Base-by-base conservation (phyloP, 2,888 invertebrate species). In the Cosmorhoe ocellata region DNA sequence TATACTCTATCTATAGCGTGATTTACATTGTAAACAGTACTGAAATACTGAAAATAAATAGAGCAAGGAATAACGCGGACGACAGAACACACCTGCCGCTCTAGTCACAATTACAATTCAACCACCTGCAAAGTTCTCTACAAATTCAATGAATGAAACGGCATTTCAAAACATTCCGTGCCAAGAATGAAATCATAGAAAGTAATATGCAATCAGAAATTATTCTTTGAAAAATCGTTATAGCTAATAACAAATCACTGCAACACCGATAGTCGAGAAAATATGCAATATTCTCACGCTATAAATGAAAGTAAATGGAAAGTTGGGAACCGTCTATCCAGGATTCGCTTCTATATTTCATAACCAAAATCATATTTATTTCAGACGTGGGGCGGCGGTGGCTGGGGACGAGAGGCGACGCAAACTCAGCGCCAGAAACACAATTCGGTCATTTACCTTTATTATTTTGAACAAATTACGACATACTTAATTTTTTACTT, bases 311-410 rank as follows among this genome's bases (percentile, higher is more conserved):
- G 41, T 38, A 27, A 40, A 42, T 47, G 43, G 40, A 48, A 44
- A 48, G 48, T 28, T 44, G 37, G 37, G 34, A 46, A 68, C 9
- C 59, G 66, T 60, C 66, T 69, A 69, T 72, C 65, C 62, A 58
- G 64, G 64, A 67, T 73, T 69, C 64, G 62, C 67, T 68, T 71
- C 64, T 67, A 69, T 77, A 78, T 76, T 76, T 79, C 74, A 78
- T 76, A 78, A 78, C 76, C 71, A 76, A 78, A 79, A 76, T 75
- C 74, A 76, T 78, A 79, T n/a, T n/a, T n/a, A n/a, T 80, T 79
- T 79, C 69, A 74, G 63, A 64, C 56, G 66, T 60, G 64, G 59
- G 63, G 57, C 56, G 68, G 67, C 64, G 61, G 58, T 56, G 33
- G 34, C 28, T 33, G 67, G 67, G 58, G 59, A 63, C 45, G 51